These are phyloP conservation scores for Gephyroberyx darwinii DNA, from an alignment of 2,797 vertebrate genomes.

Conservation along the genomic window DNA sequence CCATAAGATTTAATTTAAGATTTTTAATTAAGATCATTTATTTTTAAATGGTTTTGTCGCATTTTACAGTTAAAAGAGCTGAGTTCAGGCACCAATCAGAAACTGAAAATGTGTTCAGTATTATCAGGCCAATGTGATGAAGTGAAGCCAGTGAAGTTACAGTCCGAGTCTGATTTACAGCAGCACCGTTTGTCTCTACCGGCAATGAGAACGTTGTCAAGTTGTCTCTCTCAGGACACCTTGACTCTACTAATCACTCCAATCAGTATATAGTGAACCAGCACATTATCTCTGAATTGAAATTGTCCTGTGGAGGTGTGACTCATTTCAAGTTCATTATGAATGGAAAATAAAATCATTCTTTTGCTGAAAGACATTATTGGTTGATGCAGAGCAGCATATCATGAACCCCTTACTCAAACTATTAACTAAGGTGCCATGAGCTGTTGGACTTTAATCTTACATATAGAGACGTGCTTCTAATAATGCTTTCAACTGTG, in stretches of 20 bases:
- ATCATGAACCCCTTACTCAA: background rate
- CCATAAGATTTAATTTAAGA: background rate
- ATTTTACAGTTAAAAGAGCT: background rate
- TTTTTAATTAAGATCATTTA: background rate
- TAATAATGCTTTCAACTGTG: no score
- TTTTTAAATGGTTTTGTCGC: background rate
- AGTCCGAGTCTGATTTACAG: no score
- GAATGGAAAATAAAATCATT: background rate
- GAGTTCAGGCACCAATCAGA: background rate
- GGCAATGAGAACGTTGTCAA: conserved; percentile 23
- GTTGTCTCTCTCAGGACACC: conserved; percentile 16
- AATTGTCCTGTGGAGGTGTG: background rate
- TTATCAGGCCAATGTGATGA: background rate
- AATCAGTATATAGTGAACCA: conserved; percentile 3
- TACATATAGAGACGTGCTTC: no score
- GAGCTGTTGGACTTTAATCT: no score
- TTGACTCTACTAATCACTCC: conserved; percentile 2
- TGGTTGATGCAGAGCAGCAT: background rate
- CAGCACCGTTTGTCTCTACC: background rate
- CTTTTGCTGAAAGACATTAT: background rate
- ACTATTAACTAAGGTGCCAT: no score
- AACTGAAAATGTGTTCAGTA: background rate
- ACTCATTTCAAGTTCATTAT: conserved; percentile 18
- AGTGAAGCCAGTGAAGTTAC: no score
- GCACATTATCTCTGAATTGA: conserved; percentile 24